These are phyloP conservation scores for Agriotes lineatus DNA, from an alignment of 2,888 invertebrate species.

Conservation along the genomic window DNA sequence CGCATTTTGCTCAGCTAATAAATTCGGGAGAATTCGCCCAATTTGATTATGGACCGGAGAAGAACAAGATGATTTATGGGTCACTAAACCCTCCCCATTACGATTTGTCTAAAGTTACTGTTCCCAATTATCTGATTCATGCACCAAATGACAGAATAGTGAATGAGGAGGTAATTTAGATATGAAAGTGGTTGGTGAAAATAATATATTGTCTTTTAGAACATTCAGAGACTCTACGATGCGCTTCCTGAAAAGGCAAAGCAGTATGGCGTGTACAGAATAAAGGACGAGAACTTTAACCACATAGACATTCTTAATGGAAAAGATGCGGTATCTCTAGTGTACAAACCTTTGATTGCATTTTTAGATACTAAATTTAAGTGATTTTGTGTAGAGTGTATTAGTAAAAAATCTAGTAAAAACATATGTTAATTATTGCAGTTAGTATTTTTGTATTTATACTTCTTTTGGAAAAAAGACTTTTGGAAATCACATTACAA, in stretches of 20 bases:
- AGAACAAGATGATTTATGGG: slow-evolving; percentile 35
- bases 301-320: slow-evolving; percentile 28
- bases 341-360: slow-evolving; percentile 32
- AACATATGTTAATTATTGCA: too few relatives aligned
- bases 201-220: slow-evolving; percentile 17
- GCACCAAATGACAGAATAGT: slow-evolving; percentile 36
- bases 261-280: slow-evolving; percentile 17
- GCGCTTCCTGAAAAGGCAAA: slow-evolving; percentile 8
- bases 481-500: too few relatives aligned
- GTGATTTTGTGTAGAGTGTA: too few relatives aligned
- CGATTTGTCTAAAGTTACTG: slow-evolving; percentile 34
- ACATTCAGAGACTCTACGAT: slow-evolving; percentile 14
- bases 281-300: slow-evolving; percentile 31
- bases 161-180: slow-evolving; percentile 21
- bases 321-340: slow-evolving; percentile 19
- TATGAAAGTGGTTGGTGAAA: background rate
- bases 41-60: slow-evolving; percentile 36
- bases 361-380: too few relatives aligned
- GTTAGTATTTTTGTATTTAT: too few relatives aligned
- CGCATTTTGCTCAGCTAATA: slow-evolving; percentile 33
- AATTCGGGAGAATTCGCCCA: slow-evolving; percentile 33
- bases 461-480: too few relatives aligned
- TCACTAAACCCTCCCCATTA: slow-evolving; percentile 36
- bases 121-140: too few relatives aligned
- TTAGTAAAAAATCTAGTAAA: too few relatives aligned